A percentile compares a stretch with the other conserved stretches of the same genome.
Conservation (phyloP, 2,888 invertebrate species). For the Timema podura region DNA sequence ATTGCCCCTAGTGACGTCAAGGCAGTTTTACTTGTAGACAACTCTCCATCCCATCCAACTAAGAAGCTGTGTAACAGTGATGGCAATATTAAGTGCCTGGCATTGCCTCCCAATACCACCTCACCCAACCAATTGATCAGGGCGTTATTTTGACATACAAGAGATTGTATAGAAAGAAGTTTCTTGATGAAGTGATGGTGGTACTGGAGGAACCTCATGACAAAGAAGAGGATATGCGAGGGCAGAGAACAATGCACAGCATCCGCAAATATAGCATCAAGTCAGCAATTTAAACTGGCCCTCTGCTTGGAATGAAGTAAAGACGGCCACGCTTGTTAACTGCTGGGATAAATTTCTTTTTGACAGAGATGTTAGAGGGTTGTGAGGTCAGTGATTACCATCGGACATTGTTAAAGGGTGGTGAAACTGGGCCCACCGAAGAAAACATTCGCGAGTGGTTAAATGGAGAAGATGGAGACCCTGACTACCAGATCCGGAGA, state of each 20-base stretch:
- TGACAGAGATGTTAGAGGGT: too few species aligned
- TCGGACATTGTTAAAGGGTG: too few species aligned
- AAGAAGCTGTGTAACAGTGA: neutral
- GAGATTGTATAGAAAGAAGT: conserved; percentile 3
- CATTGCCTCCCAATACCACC: too few species aligned
- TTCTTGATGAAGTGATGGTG: conserved; percentile 11
- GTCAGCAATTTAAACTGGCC: conserved; percentile 16
- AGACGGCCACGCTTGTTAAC: too few species aligned
- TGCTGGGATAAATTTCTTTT: too few species aligned
- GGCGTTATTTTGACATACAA: too few species aligned
- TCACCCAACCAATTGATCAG: too few species aligned
- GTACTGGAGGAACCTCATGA: conserved; percentile 6
- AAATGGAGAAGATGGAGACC: neutral
- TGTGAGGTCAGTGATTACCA: too few species aligned
- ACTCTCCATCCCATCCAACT: neutral
- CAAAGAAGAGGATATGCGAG: conserved; percentile 3
- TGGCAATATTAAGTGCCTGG: too few species aligned
- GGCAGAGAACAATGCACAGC: conserved; percentile 9
- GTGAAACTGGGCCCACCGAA: too few species aligned
- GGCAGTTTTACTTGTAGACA: conserved; percentile 7
- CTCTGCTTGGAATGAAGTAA: neutral
- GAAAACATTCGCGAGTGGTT: too few species aligned
- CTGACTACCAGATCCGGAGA: neutral
- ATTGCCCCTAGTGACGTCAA: neutral
- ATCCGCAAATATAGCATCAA: neutral